Base-by-base conservation (phyloP, 2,797 vertebrate species). In the Alauda arvensis region DNA sequence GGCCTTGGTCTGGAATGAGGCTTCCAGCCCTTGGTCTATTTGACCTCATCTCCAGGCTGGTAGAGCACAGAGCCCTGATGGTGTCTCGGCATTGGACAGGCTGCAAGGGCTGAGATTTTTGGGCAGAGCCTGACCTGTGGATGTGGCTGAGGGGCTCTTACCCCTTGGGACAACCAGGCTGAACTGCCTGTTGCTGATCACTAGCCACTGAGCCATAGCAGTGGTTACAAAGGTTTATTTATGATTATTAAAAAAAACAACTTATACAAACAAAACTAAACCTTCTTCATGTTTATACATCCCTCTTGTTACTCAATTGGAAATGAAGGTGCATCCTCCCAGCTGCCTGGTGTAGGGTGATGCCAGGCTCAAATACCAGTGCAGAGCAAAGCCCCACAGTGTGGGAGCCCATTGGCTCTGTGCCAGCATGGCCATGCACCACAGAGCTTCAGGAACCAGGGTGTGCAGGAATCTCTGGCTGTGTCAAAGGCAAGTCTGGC, bases 171-270 rank as follows among this genome's bases (percentile, higher is more conserved):
- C 42, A 71, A 66, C 21, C 56, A 46, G 48, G 18, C 53, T 45
- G 31, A 34, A 39, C 46, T 46, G 40, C 29, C 71, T 37, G 1
- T n/a, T 63, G 23, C 72, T 89, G 52, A n/a, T 66, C 29, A 43
- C 42, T 39, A 76, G 39, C 39, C 42, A n/a, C 40, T 28, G 40
- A 88, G 34, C 37, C 29, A 3, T 18, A 63, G 46, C 26, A 90
- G 68, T 87, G 87, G 49, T 92, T 95, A 95, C 83, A 89, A 85
- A 83, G 61, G 17, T 93, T 91, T 95, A 94, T 91, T 93, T 92
- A 63, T 78, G 74, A 70, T 92, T 89, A 90, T 88, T 48, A 23
- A 59, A 26, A 60, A 91, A 86, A 77, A 26, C 40, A n/a, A 0
- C 1, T 28, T 10, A 51, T 59, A 62, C 25, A 51, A 53, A 46